Conservation (phyloP, 2,113 vertebrate genomes). For the Apistogramma diplotaenia region DNA sequence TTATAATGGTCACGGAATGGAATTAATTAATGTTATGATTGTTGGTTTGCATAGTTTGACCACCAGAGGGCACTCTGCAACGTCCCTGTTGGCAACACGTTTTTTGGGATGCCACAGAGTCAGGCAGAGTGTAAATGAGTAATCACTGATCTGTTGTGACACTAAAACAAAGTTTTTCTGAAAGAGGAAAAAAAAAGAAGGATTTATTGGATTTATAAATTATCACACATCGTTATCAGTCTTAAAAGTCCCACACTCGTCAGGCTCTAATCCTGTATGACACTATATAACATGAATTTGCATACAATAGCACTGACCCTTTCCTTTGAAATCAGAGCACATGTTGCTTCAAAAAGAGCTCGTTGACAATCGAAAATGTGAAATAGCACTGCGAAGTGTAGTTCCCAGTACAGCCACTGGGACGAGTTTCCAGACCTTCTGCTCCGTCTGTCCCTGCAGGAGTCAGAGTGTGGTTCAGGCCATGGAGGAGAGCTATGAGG, state of each 20-base stretch:
- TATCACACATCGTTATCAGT: neutral
- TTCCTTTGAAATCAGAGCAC: neutral
- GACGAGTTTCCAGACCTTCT: neutral
- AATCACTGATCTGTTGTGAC: too few relatives aligned
- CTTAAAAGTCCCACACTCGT: neutral
- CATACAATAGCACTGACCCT: neutral
- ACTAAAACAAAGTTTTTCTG: too few relatives aligned
- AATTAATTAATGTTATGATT: neutral
- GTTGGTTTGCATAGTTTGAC: neutral
- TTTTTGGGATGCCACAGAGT: too few relatives aligned
- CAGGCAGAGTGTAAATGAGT: too few relatives aligned
- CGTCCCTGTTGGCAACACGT: neutral
- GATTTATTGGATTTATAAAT: neutral
- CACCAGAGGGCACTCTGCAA: neutral
- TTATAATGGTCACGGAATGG: neutral
- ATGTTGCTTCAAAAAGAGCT: neutral
- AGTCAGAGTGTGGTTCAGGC: slow-evolving; percentile 80
- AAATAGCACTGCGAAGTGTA: neutral
- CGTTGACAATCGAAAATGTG: neutral
- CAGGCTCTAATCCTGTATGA: neutral
- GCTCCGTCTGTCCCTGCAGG: slow-evolving; percentile 49
- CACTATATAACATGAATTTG: neutral
- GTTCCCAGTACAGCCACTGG: neutral
- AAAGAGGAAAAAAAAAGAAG: neutral
- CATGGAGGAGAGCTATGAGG: slow-evolving; percentile 91